A percentile compares a stretch with the other conserved stretches of the same genome.
These are phyloP conservation scores for Harmothoe impar DNA, from an alignment of 2,888 invertebrate species.

Conservation along the genomic window DNA sequence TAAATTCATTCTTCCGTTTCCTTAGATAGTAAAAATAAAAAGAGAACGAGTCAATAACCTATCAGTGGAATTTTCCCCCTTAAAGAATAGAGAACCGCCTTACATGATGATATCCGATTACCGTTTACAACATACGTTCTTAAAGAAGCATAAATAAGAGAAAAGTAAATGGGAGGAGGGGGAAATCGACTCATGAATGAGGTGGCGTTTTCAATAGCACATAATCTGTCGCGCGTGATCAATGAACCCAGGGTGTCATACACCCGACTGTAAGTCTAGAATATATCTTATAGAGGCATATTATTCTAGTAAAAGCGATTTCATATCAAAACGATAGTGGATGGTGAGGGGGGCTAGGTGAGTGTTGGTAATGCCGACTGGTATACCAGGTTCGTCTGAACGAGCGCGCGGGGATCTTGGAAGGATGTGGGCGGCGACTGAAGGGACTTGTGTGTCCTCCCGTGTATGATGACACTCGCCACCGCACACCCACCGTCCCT, in stretches of 20 bases:
- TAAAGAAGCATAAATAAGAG: constrained; percentile 10
- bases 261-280: too few relatives aligned
- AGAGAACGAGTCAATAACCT: background rate
- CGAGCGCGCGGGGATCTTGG: too few relatives aligned
- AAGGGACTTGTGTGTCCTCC: too few relatives aligned
- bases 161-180: background rate
- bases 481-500: too few relatives aligned
- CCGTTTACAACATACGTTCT: background rate
- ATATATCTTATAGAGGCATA: background rate
- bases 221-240: too few relatives aligned
- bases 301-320: background rate
- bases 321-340: background rate
- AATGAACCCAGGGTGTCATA: too few relatives aligned
- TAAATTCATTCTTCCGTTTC: background rate
- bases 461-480: too few relatives aligned
- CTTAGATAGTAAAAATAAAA: constrained; percentile 5
- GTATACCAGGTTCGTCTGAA: background rate
- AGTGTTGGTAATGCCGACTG: constrained; percentile 10
- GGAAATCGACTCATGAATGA: background rate
- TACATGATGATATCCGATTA: background rate
- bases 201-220: too few relatives aligned
- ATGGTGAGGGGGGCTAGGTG: background rate
- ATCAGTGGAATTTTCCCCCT: background rate
- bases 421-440: too few relatives aligned
- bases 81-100: too few relatives aligned